Percentiles rank a stretch among this genome's conserved stretches.
phyloP scores from a whole-genome alignment of 2,888 invertebrate species.

The Calameuta idolon region DNA sequence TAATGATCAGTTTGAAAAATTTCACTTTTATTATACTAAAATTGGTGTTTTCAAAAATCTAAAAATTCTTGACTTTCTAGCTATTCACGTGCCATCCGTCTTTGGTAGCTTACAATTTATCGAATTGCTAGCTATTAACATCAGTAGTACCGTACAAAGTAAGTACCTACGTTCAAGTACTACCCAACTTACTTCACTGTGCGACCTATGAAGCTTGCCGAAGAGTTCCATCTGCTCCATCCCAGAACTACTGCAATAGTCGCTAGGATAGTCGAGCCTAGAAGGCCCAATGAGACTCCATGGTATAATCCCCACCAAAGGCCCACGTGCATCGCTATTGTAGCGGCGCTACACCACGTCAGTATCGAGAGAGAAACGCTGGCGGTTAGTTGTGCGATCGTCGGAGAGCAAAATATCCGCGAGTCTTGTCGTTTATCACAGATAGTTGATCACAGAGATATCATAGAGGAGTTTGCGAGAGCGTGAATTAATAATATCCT shows the following conservation, averaged over 20 bases:
- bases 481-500: not conserved
- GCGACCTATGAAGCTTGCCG: not conserved
- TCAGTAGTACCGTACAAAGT: not conserved
- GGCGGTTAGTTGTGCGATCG: constrained; percentile 24
- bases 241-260: not conserved
- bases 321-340: constrained; percentile 35
- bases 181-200: not conserved
- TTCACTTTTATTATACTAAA: not conserved
- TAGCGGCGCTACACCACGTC: constrained; percentile 19
- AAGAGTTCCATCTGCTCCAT: not conserved
- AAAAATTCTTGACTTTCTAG: not conserved
- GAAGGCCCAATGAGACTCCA: not conserved
- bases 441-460: not conserved
- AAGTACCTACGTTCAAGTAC: not conserved
- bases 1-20: not conserved
- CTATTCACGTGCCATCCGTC: not conserved
- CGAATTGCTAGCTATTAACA: not conserved
- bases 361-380: constrained; percentile 32
- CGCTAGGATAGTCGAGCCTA: not conserved
- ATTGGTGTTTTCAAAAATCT: not conserved
- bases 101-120: not conserved
- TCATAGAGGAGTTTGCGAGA: not conserved
- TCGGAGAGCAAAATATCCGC: not conserved
- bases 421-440: not conserved
- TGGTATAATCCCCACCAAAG: constrained; percentile 20